Evolutionary conservation across 1,140 invertebrate species (phyloP).

Genomic region (Bombus confusus): DNA sequence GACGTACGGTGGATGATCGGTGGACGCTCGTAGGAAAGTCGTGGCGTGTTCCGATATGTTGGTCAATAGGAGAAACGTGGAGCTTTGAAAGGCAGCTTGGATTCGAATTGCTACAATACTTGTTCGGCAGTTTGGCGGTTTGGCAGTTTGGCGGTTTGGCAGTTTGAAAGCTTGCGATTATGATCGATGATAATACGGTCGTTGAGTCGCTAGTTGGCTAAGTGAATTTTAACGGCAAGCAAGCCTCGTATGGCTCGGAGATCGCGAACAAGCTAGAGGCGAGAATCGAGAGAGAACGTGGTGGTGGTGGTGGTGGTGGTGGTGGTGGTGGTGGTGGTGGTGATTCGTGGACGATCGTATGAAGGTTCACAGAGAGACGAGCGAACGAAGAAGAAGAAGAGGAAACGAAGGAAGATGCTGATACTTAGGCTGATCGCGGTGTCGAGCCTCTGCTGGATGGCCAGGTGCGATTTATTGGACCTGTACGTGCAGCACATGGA

Average conservation of each 20-base stretch:
- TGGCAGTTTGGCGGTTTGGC: too few relatives aligned
- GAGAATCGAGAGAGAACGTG: background rate
- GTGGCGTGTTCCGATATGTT: too few relatives aligned
- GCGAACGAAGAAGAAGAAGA: slow-evolving; percentile 34
- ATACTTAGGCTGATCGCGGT: slow-evolving; percentile 66
- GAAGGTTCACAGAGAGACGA: slow-evolving; percentile 33
- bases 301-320: too few relatives aligned
- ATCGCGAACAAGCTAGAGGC: background rate
- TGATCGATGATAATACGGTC: background rate
- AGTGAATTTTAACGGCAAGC: background rate
- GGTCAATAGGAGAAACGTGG: rapidly evolving
- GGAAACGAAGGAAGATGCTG: slow-evolving; percentile 70
- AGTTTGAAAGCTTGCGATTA: background rate
- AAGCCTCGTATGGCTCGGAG: slow-evolving; percentile 4
- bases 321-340: too few relatives aligned
- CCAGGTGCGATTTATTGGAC: slow-evolving; percentile 75
- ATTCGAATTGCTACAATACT: too few relatives aligned
- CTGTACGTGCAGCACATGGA: slow-evolving; percentile 81
- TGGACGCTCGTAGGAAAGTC: too few relatives aligned
- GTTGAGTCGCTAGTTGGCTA: rapidly evolving
- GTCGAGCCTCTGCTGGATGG: slow-evolving; percentile 62
- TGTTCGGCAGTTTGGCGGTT: too few relatives aligned
- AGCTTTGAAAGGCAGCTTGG: background rate
- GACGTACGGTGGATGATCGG: too few relatives aligned
- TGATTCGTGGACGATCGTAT: slow-evolving; percentile 57